Evolutionary conservation across 2,797 vertebrate genomes (phyloP).

Genomic region (Coluber constrictor): DNA sequence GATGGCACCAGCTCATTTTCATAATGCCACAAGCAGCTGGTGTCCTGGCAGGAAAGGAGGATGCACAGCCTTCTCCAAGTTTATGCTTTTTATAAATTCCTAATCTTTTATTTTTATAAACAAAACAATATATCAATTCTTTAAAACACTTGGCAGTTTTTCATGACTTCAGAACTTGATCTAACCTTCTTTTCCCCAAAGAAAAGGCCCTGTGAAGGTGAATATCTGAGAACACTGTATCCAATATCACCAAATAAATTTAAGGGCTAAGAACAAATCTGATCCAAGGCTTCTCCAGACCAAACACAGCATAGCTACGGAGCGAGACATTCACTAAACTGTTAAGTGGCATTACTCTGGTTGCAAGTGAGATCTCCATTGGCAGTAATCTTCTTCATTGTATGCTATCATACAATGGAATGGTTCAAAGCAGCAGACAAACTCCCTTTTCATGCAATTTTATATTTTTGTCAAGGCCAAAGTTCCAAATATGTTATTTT

Average conservation of each 20-base stretch:
- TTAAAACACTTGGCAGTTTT: not conserved
- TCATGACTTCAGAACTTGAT: not conserved
- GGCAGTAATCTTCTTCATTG: not conserved
- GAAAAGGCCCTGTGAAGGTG: not conserved
- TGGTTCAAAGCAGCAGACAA: not conserved
- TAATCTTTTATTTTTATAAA: not conserved
- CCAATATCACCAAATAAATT: not conserved
- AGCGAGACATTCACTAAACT: not conserved
- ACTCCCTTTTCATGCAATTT: not conserved
- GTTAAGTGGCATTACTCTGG: not conserved
- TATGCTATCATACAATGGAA: not conserved
- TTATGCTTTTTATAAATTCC: constrained; percentile 9
- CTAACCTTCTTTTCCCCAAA: not conserved
- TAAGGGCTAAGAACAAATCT: not conserved
- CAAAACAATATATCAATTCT: not conserved
- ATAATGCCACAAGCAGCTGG: constrained; percentile 52
- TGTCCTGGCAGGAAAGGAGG: constrained; percentile 45
- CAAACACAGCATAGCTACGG: not conserved
- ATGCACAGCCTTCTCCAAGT: constrained; percentile 30
- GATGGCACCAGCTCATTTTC: constrained; percentile 47
- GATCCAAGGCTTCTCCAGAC: not conserved
- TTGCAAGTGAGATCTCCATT: not conserved
- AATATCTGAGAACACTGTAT: not conserved
- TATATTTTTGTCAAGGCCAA: not conserved
- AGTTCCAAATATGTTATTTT: not conserved